These are phyloP conservation scores for Eretmochelys imbricata DNA, from an alignment of 2,113 vertebrate genomes.

Conservation along the genomic window DNA sequence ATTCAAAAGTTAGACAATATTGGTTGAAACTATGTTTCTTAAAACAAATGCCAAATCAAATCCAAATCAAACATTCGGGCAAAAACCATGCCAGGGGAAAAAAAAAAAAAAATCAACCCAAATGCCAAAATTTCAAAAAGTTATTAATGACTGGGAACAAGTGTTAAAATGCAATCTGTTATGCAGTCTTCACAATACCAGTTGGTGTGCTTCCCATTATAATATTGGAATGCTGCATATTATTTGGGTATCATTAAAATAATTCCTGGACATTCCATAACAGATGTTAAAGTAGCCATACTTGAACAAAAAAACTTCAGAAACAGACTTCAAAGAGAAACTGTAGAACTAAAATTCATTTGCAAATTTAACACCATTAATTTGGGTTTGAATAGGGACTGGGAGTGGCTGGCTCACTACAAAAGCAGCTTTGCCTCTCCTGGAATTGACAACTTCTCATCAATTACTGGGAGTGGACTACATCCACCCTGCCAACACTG, in stretches of 20 bases:
- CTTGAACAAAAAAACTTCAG: no score
- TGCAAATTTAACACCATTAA: no score
- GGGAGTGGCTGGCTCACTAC: no score
- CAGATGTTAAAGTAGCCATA: no score
- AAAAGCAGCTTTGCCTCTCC: no score
- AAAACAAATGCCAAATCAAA: neutral
- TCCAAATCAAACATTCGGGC: neutral
- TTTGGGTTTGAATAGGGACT: no score
- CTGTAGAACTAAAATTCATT: no score
- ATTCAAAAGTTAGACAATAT: neutral
- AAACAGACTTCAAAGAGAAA: no score
- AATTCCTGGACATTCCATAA: neutral
- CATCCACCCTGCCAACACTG: no score
- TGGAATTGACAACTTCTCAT: no score
- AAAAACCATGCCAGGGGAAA: neutral
- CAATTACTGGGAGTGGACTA: no score
- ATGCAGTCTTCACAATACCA: neutral
- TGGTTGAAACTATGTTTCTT: neutral
- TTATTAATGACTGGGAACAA: neutral
- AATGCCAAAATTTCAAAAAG: neutral
- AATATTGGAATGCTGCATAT: neutral
- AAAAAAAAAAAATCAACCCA: neutral
- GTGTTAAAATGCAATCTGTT: neutral
- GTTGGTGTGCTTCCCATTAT: neutral
- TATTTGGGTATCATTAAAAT: neutral